phyloP scores from a whole-genome alignment of 2,888 invertebrate species.

The Galeopsomyia nigrocyanea region DNA sequence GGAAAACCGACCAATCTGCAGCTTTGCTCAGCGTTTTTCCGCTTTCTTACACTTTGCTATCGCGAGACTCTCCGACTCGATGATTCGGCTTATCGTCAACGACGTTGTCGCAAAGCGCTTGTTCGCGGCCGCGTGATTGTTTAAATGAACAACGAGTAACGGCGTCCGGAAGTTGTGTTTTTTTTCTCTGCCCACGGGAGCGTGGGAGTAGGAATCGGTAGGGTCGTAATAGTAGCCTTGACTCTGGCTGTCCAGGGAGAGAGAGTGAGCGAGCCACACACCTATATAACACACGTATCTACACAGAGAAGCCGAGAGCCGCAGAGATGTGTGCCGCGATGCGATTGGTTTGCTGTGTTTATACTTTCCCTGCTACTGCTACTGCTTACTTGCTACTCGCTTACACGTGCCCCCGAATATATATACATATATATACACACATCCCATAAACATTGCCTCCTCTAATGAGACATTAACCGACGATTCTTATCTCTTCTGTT shows the following conservation, averaged over 20 bases:
- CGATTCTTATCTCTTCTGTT: conserved; percentile 51
- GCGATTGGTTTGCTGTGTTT: conserved; percentile 53
- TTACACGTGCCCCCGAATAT: not conserved
- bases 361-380: conserved; percentile 30
- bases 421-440: not conserved
- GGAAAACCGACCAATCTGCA: not conserved
- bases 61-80: too few relatives aligned
- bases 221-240: conserved; percentile 67
- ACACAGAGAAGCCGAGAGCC: conserved; percentile 16
- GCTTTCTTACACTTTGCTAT: too few relatives aligned
- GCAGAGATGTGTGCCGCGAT: conserved; percentile 64
- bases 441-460: conserved; percentile 23
- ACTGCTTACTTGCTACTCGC: too few relatives aligned
- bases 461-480: conserved; percentile 37
- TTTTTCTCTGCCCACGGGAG: too few relatives aligned
- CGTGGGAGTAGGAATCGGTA: too few relatives aligned
- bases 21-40: not conserved
- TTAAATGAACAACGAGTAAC: too few relatives aligned
- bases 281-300: too few relatives aligned
- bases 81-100: too few relatives aligned
- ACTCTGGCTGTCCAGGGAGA: conserved; percentile 55
- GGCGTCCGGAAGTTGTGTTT: too few relatives aligned
- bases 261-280: not conserved
- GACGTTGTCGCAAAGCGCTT: too few relatives aligned
- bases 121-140: too few relatives aligned